phyloP scores from a whole-genome alignment of 2,113 vertebrate genomes.

The Gymnarchus niloticus region DNA sequence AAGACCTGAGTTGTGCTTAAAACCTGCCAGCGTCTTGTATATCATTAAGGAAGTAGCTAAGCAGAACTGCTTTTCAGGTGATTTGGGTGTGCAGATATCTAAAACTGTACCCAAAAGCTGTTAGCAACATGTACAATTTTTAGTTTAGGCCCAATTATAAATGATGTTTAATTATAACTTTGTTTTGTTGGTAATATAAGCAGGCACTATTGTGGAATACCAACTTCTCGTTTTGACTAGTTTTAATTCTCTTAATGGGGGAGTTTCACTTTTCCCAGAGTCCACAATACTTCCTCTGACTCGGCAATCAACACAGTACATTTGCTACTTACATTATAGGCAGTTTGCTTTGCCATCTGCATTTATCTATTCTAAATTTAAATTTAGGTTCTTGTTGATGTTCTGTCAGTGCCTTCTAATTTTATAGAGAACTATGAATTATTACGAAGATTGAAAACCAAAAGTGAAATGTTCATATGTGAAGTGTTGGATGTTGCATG shows the following conservation, averaged over 20 bases:
- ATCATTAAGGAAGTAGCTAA: neutral
- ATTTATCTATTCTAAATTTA: no score
- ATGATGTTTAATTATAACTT: neutral
- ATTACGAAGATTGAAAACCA: no score
- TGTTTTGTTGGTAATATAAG: neutral
- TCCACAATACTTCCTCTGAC: neutral
- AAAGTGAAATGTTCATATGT: no score
- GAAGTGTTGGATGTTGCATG: no score
- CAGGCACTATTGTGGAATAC: neutral
- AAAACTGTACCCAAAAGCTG: neutral
- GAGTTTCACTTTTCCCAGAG: neutral
- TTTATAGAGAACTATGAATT: no score
- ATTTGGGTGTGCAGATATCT: neutral
- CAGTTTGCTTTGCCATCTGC: no score
- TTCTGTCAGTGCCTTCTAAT: no score
- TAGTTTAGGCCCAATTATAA: neutral
- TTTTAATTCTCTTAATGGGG: neutral
- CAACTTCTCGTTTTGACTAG: neutral
- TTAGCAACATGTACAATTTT: neutral
- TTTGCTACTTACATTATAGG: no score
- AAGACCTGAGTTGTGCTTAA: no score
- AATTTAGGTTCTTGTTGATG: no score
- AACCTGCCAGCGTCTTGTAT: no score
- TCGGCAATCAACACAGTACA: neutral
- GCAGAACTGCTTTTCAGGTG: neutral